Percentiles rank a stretch among this genome's conserved stretches.
Conservation (phyloP, 2,113 vertebrate genomes). For the Nibea coibor region DNA sequence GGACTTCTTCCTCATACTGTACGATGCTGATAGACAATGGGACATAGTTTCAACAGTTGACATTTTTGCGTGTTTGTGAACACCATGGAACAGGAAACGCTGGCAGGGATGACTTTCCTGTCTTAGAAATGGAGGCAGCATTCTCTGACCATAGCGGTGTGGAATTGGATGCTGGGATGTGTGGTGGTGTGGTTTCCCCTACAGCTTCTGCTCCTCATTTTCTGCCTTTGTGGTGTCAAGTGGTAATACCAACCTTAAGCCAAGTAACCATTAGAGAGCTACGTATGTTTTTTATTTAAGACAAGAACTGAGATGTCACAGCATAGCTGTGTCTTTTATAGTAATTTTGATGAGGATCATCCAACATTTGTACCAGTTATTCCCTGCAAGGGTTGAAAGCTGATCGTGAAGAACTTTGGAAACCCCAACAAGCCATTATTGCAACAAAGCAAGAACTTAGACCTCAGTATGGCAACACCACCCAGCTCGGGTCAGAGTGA, state of each 20-base stretch:
- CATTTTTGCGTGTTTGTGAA: conserved; percentile 8
- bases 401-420: conserved; percentile 56
- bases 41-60: background rate
- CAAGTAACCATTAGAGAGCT: conserved; percentile 46
- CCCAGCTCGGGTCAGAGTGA: conserved; percentile 42
- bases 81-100: background rate
- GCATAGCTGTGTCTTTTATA: conserved; percentile 51
- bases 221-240: conserved; percentile 61
- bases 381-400: conserved; percentile 59
- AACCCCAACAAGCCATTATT: conserved; percentile 59
- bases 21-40: background rate
- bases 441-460: conserved; percentile 56
- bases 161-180: conserved; percentile 42
- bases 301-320: conserved; percentile 54
- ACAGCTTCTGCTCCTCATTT: conserved; percentile 67
- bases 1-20: background rate
- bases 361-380: conserved; percentile 58
- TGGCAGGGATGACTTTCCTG: background rate
- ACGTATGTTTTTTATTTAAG: conserved; percentile 57
- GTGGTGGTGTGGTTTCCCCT: conserved; percentile 46
- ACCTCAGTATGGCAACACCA: conserved; percentile 61
- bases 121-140: conserved; percentile 10
- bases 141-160: conserved; percentile 30
- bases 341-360: conserved; percentile 59
- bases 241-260: conserved; percentile 44